Evolutionary conservation across 1,140 invertebrate genomes (phyloP).

Genomic region (Acromyrmex echinatior): DNA sequence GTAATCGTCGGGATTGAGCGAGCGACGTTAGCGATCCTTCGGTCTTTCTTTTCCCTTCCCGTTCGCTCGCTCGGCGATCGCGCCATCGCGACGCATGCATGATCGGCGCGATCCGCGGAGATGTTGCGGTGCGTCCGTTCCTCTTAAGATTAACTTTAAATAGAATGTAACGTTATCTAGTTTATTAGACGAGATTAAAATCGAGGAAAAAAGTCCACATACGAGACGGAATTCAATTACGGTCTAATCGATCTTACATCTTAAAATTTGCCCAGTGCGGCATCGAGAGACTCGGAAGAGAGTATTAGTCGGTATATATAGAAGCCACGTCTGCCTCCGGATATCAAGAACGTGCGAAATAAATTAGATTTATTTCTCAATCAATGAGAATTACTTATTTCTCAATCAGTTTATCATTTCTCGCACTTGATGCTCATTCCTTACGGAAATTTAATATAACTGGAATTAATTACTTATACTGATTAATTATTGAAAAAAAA

Average conservation of each 20-base stretch:
- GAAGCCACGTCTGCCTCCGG: conserved; percentile 6
- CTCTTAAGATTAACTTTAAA: conserved; percentile 55
- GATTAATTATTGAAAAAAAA: too few species aligned
- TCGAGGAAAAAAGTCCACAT: conserved; percentile 71
- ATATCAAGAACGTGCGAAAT: conserved; percentile 37
- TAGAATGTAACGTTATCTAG: conserved; percentile 61
- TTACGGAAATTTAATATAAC: too few species aligned
- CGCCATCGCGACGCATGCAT: conserved; percentile 26
- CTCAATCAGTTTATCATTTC: conserved; percentile 18
- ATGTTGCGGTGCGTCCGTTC: conserved; percentile 48
- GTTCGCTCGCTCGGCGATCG: conserved; percentile 30
- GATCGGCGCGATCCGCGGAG: conserved; percentile 38
- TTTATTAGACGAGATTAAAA: conserved; percentile 72
- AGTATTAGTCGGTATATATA: background rate
- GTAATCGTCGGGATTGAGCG: conserved; percentile 42
- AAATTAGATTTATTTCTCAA: conserved; percentile 33
- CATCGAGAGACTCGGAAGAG: conserved; percentile 36
- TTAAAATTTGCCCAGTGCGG: conserved; percentile 30
- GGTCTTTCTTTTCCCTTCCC: conserved; percentile 27
- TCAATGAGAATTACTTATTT: conserved; percentile 25
- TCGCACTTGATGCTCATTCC: conserved; percentile 8
- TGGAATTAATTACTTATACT: too few species aligned
- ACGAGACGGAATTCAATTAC: conserved; percentile 68
- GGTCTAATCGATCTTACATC: conserved; percentile 52
- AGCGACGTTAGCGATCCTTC: conserved; percentile 35